These are phyloP conservation scores for Diorhabda elongata DNA, from an alignment of 1,140 invertebrate species.

Conservation along the genomic window DNA sequence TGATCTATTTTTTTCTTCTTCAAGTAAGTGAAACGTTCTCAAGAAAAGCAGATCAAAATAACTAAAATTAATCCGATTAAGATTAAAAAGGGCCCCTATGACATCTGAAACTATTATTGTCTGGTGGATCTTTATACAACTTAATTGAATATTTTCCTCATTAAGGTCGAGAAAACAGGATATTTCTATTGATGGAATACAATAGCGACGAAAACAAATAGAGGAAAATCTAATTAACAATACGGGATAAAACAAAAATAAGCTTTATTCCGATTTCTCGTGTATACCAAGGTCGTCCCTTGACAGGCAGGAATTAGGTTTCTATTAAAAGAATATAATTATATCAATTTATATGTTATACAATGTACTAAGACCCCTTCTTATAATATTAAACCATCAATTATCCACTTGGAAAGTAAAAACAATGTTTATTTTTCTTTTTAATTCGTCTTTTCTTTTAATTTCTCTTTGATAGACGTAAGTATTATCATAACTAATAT, in stretches of 20 bases:
- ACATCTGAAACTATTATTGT: not conserved
- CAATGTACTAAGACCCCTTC: too few relatives aligned
- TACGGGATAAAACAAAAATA: constrained; percentile 2
- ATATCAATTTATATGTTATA: too few relatives aligned
- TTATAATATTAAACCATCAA: too few relatives aligned
- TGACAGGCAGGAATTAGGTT: not conserved
- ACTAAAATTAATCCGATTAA: not conserved
- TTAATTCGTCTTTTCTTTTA: too few relatives aligned
- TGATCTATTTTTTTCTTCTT: too few relatives aligned
- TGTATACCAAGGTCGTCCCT: not conserved
- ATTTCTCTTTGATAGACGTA: too few relatives aligned
- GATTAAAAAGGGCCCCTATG: constrained; percentile 10
- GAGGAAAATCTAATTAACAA: constrained; percentile 3
- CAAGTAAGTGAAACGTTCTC: too few relatives aligned
- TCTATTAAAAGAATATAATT: too few relatives aligned
- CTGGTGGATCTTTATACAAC: constrained; percentile 9
- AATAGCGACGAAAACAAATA: constrained; percentile 13
- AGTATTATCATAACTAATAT: too few relatives aligned
- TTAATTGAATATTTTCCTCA: constrained; percentile 20
- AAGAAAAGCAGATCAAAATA: not conserved
- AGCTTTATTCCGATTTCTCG: not conserved
- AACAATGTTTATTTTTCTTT: too few relatives aligned
- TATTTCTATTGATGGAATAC: constrained; percentile 16
- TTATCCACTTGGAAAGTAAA: too few relatives aligned
- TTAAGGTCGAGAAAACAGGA: constrained; percentile 13